Conservation (phyloP, 37 sponge, comb jelly and placozoan genomes). For the Aplysina aerophoba region DNA sequence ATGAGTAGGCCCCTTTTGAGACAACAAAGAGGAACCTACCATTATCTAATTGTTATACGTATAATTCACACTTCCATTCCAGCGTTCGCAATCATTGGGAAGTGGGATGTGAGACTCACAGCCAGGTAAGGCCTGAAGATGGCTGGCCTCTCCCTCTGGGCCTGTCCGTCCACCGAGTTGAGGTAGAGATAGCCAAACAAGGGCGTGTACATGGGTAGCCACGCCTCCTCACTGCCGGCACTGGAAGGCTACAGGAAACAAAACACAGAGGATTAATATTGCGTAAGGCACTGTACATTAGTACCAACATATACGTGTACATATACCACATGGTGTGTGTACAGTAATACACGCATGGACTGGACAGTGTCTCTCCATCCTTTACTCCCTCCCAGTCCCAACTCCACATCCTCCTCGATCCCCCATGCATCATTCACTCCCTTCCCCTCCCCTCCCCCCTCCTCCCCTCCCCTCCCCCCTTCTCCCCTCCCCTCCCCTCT, state of each 20-base stretch:
- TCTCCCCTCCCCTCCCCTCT: background rate
- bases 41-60: too few relatives aligned
- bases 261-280: too few relatives aligned
- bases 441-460: background rate
- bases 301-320: too few relatives aligned
- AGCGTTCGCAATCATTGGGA: too few relatives aligned
- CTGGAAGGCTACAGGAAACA: background rate
- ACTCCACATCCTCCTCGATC: too few relatives aligned
- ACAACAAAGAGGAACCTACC: too few relatives aligned
- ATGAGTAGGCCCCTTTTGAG: too few relatives aligned
- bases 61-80: too few relatives aligned
- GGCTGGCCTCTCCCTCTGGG: conserved; percentile 21
- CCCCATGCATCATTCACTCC: background rate
- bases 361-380: too few relatives aligned
- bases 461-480: background rate
- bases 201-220: conserved; percentile 32
- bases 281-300: too few relatives aligned
- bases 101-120: background rate
- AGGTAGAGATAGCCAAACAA: conserved; percentile 61
- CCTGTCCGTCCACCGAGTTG: conserved; percentile 40
- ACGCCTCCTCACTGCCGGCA: conserved; percentile 16
- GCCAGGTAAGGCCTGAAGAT: conserved; percentile 18
- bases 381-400: too few relatives aligned
- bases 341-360: background rate
- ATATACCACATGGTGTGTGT: background rate